Conservation (phyloP, 2,888 invertebrate genomes). For the Meghimatium bilineatum region DNA sequence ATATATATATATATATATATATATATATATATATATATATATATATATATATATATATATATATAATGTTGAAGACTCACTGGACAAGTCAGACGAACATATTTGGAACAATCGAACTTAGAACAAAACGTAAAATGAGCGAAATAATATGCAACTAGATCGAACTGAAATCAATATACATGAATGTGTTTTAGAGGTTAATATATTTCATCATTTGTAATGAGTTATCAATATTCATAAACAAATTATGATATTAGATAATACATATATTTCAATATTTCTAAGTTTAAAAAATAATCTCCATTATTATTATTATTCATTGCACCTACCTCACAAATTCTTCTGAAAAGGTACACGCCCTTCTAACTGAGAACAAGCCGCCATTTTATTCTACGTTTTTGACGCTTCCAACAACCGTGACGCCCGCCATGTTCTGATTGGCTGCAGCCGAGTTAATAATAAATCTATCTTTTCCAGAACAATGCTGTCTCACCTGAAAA, state of each 20-base stretch:
- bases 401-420: background rate
- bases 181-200: too few relatives aligned
- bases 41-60: too few relatives aligned
- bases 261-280: background rate
- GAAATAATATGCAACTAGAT: too few relatives aligned
- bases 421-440: background rate
- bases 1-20: too few relatives aligned
- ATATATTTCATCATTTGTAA: too few relatives aligned
- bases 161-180: too few relatives aligned
- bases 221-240: too few relatives aligned
- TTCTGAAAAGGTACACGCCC: background rate
- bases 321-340: background rate
- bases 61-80: too few relatives aligned
- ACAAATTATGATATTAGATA: background rate
- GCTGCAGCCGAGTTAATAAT: background rate
- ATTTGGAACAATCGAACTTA: background rate
- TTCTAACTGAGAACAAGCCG: background rate
- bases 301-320: background rate
- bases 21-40: too few relatives aligned
- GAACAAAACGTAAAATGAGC: background rate
- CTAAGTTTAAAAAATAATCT: background rate
- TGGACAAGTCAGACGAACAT: too few relatives aligned
- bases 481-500: background rate
- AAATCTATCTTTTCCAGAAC: slow-evolving; percentile 10
- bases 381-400: background rate